phyloP scores from a whole-genome alignment of 2,113 vertebrate species.

The Hydropotes inermis region DNA sequence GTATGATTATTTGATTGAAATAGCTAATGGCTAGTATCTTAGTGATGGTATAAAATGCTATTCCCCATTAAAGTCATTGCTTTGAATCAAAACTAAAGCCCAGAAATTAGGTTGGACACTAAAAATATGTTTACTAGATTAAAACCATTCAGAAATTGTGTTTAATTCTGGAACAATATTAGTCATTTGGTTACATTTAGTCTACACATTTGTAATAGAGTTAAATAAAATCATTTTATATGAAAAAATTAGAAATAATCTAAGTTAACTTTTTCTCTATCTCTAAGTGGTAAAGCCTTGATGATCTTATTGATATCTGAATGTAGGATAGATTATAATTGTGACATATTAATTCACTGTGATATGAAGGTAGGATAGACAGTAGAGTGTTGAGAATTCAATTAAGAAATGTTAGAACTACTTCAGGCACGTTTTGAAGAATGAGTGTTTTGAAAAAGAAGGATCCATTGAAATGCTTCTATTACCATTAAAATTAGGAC shows the following conservation, averaged over 20 bases:
- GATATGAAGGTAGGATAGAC: neutral
- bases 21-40: neutral
- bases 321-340: neutral
- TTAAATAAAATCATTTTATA: neutral
- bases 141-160: neutral
- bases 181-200: neutral
- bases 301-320: neutral
- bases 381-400: neutral
- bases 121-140: neutral
- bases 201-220: neutral
- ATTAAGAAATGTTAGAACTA: neutral
- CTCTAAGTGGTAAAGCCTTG: neutral
- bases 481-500: neutral
- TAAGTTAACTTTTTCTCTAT: neutral
- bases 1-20: slow-evolving; percentile 18
- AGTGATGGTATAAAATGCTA: neutral
- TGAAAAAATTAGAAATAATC: neutral
- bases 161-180: neutral
- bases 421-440: neutral
- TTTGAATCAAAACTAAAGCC: slow-evolving; percentile 8
- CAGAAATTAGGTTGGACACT: neutral
- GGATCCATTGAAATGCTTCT: neutral
- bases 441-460: neutral
- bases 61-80: neutral
- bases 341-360: neutral